Evolutionary conservation across 2,888 invertebrate genomes (phyloP).

Genomic region (Tipula unca): DNA sequence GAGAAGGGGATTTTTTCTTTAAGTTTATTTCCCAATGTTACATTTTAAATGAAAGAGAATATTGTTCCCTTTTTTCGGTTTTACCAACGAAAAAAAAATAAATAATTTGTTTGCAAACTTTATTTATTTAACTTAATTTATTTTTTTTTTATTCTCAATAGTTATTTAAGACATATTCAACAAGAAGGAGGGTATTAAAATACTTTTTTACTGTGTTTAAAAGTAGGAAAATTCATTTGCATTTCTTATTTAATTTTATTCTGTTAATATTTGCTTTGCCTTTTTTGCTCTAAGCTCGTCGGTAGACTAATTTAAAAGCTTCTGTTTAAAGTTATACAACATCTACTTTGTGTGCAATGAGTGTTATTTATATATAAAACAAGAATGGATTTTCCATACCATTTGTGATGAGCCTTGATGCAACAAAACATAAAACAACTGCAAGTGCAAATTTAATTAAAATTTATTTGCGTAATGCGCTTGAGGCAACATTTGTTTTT

Average conservation of each 20-base stretch:
- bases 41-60: background rate
- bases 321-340: background rate
- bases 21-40: background rate
- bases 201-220: background rate
- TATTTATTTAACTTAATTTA: conserved; percentile 14
- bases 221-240: background rate
- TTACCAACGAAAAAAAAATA: background rate
- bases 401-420: too few species aligned
- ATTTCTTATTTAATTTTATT: background rate
- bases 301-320: background rate
- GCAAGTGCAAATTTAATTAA: background rate
- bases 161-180: background rate
- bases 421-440: background rate
- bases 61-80: background rate
- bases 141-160: background rate
- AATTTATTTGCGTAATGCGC: background rate
- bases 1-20: background rate
- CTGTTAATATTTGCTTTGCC: background rate
- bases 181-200: background rate
- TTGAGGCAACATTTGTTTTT: background rate
- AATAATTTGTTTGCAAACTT: background rate
- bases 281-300: background rate
- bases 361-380: too few species aligned
- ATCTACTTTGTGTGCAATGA: background rate
- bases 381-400: background rate